Conservation (phyloP, 2,888 invertebrate species). For the Syritta pipiens region DNA sequence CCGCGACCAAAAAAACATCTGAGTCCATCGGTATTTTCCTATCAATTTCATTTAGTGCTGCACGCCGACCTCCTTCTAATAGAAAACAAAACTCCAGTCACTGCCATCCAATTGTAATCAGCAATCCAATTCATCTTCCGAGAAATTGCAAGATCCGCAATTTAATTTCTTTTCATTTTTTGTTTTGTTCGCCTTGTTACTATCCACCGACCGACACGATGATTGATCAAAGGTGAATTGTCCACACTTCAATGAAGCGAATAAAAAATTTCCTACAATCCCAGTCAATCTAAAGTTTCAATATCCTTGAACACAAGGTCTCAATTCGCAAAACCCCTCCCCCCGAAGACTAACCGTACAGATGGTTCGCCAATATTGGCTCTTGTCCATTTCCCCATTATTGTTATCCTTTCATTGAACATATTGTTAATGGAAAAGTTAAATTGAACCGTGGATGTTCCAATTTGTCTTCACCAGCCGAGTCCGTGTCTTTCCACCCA, state of each 20-base stretch:
- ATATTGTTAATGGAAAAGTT: constrained; percentile 52
- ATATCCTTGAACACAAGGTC: constrained; percentile 24
- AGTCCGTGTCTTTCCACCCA: too few relatives aligned
- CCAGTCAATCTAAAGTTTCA: constrained; percentile 38
- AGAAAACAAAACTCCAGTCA: neutral
- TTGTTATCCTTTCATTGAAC: constrained; percentile 42
- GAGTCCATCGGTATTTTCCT: too few relatives aligned
- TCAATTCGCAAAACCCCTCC: neutral
- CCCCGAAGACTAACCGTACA: neutral
- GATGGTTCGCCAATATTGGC: constrained; percentile 45
- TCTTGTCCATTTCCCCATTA: constrained; percentile 34
- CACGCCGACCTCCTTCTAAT: neutral
- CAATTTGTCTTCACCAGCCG: constrained; percentile 50
- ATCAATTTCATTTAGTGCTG: too few relatives aligned
- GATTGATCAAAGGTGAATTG: constrained; percentile 60
- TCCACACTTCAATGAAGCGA: constrained; percentile 58
- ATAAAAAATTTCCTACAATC: constrained; percentile 45
- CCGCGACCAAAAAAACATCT: too few relatives aligned
- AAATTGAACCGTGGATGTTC: constrained; percentile 43
- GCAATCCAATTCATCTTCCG: constrained; percentile 18
- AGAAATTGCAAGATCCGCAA: constrained; percentile 30
- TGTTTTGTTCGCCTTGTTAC: constrained; percentile 1
- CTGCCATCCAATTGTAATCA: constrained; percentile 38
- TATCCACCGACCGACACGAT: constrained; percentile 13
- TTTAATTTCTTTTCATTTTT: neutral